phyloP scores from a whole-genome alignment of 2,888 invertebrate genomes.

The Saturnia japonica region DNA sequence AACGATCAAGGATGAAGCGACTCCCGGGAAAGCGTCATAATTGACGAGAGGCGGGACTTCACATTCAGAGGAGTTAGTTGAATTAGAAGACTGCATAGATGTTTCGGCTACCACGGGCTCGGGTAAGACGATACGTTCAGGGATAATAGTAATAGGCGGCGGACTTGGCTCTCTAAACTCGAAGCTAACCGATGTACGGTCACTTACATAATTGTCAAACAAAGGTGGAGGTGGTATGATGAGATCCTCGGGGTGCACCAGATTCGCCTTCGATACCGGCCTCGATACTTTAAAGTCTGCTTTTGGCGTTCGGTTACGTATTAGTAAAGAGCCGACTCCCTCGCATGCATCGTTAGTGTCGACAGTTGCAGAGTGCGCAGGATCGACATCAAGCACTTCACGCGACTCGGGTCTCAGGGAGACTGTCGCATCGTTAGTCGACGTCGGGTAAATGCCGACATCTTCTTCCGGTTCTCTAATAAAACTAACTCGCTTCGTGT shows the following conservation, averaged over 20 bases:
- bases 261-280: conserved; percentile 56
- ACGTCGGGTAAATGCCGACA: conserved; percentile 44
- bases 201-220: conserved; percentile 74
- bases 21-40: conserved; percentile 66
- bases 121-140: conserved; percentile 67
- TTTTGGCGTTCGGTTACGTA: conserved; percentile 58
- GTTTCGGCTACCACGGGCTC: conserved; percentile 69
- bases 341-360: conserved; percentile 78
- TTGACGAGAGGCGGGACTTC: conserved; percentile 76
- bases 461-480: conserved; percentile 59
- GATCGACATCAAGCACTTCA: conserved; percentile 59
- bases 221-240: conserved; percentile 78
- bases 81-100: conserved; percentile 72
- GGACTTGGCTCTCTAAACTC: conserved; percentile 50
- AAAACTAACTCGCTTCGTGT: conserved; percentile 79
- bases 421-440: conserved; percentile 51
- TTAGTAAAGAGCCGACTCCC: conserved; percentile 70
- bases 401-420: conserved; percentile 51
- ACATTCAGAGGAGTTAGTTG: conserved; percentile 67
- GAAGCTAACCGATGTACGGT: conserved; percentile 52
- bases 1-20: conserved; percentile 37
- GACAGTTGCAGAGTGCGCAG: conserved; percentile 40
- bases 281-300: conserved; percentile 57
- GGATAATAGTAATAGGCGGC: conserved; percentile 68
- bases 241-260: conserved; percentile 68